Percentiles rank a stretch among this genome's conserved stretches.
phyloP scores from a whole-genome alignment of 2,113 vertebrate species.

The Microtus ochrogaster region DNA sequence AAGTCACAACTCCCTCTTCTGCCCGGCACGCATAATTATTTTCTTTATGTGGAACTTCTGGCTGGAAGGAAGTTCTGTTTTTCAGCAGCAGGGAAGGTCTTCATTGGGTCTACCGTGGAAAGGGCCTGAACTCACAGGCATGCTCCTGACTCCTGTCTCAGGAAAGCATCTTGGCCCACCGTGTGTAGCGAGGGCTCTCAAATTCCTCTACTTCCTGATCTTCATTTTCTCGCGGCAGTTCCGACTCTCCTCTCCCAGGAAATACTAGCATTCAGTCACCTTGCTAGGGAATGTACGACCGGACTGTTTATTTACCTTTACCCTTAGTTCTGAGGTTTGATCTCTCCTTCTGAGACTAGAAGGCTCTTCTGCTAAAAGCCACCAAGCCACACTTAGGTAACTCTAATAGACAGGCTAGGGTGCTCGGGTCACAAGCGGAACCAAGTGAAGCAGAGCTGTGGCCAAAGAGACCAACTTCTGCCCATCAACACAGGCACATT shows the following conservation, averaged over 20 bases:
- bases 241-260: conserved; percentile 6
- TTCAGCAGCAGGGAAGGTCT: conserved; percentile 17
- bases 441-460: conserved; percentile 46
- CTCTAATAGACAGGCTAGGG: conserved; percentile 72
- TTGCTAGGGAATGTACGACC: neutral
- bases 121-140: neutral
- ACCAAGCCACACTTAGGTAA: conserved; percentile 77
- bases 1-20: conserved; percentile 85
- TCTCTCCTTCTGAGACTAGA: conserved; percentile 67
- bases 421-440: conserved; percentile 61
- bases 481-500: conserved; percentile 63
- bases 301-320: neutral
- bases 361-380: conserved; percentile 71
- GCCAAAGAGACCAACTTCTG: conserved; percentile 42
- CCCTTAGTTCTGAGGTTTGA: conserved; percentile 50
- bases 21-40: conserved; percentile 74
- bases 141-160: neutral
- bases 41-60: conserved; percentile 44
- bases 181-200: neutral
- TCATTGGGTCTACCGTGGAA: neutral
- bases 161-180: neutral
- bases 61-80: conserved; percentile 50
- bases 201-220: neutral
- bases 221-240: conserved; percentile 32
- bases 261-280: neutral